A percentile compares a stretch with the other conserved stretches of the same genome.
These are phyloP conservation scores for Limanda limanda DNA, from an alignment of 2,113 vertebrate genomes.

Conservation along the genomic window DNA sequence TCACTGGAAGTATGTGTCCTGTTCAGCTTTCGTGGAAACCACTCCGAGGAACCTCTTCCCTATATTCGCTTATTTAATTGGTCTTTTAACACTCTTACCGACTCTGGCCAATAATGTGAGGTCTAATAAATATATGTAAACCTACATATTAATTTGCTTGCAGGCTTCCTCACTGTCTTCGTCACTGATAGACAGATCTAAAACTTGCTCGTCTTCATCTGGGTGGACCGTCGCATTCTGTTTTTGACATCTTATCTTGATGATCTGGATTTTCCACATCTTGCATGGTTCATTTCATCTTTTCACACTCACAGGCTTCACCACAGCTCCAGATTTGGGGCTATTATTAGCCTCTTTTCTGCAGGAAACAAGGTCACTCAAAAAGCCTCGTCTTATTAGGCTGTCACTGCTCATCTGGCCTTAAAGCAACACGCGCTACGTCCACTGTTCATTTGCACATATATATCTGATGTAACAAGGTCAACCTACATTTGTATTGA, in stretches of 20 bases:
- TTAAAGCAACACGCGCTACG: conserved; percentile 64
- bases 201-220: conserved; percentile 30
- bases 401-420: conserved; percentile 68
- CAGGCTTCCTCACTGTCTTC: too few relatives aligned
- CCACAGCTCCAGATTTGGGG: conserved; percentile 75
- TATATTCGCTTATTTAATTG: background rate
- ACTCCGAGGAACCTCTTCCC: background rate
- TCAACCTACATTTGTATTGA: conserved; percentile 24
- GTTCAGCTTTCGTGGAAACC: conserved; percentile 13
- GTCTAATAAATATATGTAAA: too few relatives aligned
- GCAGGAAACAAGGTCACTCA: conserved; percentile 79
- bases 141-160: too few relatives aligned
- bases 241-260: conserved; percentile 40
- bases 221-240: conserved; percentile 24
- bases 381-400: conserved; percentile 67
- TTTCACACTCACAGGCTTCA: conserved; percentile 61
- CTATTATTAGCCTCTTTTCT: conserved; percentile 81
- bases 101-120: too few relatives aligned
- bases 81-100: background rate
- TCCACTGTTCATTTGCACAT: conserved; percentile 27
- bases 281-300: conserved; percentile 56
- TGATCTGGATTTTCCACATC: conserved; percentile 57
- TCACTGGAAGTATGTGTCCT: conserved; percentile 10
- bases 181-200: too few relatives aligned
- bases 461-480: conserved; percentile 17